Evolutionary conservation across 2,113 vertebrate species (phyloP).

Genomic region (Microtus richardsoni): DNA sequence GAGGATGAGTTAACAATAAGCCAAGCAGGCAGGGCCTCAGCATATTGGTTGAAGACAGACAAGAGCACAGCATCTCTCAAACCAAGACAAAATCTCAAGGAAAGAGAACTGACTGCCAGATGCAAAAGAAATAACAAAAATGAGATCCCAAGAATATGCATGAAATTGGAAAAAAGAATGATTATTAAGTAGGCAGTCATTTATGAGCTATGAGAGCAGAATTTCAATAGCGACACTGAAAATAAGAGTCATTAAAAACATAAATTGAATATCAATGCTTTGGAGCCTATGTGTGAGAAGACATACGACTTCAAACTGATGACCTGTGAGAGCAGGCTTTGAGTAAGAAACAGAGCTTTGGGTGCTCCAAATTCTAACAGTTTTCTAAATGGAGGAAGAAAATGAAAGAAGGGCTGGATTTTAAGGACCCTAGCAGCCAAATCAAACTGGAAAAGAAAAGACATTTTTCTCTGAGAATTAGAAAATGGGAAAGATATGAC

Average conservation of each 20-base stretch:
- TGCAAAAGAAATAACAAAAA: slow-evolving; percentile 35
- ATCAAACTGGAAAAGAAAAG: neutral
- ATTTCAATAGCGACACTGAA: neutral
- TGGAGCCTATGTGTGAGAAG: slow-evolving; percentile 2
- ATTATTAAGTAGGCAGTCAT: neutral
- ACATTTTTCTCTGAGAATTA: slow-evolving; percentile 47
- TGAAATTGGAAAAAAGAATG: neutral
- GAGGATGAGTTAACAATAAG: neutral
- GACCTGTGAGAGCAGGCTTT: neutral
- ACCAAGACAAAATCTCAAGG: neutral
- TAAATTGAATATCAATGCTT: slow-evolving; percentile 21
- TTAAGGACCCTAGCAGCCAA: neutral
- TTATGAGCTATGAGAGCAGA: neutral
- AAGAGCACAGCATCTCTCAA: neutral
- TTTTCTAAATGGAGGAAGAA: slow-evolving; percentile 25
- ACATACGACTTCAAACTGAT: neutral
- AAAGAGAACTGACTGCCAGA: neutral
- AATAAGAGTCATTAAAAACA: slow-evolving; percentile 25
- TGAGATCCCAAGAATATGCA: neutral
- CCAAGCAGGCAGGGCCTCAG: neutral
- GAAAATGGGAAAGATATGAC: neutral
- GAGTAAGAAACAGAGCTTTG: slow-evolving; percentile 9
- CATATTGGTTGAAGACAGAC: neutral
- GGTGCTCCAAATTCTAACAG: neutral
- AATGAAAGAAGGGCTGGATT: neutral